Conservation (phyloP, 2,113 vertebrate species). For the Calidris pygmaea region DNA sequence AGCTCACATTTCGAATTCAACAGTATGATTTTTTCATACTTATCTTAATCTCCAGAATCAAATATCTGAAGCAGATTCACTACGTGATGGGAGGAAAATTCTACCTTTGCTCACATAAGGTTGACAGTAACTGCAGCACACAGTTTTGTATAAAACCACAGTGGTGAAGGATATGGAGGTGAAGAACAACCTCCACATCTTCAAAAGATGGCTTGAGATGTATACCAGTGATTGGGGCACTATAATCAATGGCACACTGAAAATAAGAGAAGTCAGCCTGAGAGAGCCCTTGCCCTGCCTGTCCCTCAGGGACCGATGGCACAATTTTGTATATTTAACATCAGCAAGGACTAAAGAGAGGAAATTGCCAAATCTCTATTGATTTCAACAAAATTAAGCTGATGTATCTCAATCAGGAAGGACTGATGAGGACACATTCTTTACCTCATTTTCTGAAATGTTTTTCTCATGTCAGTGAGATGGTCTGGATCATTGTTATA, state of each 20-base stretch:
- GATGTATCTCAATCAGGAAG: not conserved
- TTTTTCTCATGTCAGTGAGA: not conserved
- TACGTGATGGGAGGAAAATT: not conserved
- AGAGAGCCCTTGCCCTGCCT: not conserved
- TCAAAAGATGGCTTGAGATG: not conserved
- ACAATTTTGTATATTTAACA: not conserved
- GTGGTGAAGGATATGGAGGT: not conserved
- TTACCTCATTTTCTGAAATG: not conserved
- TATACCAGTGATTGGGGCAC: not conserved
- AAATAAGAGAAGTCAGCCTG: not conserved
- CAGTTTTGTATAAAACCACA: not conserved
- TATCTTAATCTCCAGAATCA: not conserved
- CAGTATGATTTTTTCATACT: not conserved
- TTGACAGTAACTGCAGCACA: not conserved
- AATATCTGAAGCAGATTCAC: not conserved
- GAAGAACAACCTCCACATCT: not conserved
- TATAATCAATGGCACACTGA: not conserved
- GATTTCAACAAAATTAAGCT: not conserved
- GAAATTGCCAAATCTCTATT: not conserved
- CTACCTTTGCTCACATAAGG: rapidly evolving
- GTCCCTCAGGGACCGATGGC: not conserved
- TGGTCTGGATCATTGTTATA: not conserved
- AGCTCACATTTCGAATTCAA: not conserved
- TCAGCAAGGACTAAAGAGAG: not conserved
- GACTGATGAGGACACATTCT: not conserved